Percentiles rank a stretch among this genome's conserved stretches.
Conservation (phyloP, 2,797 vertebrate species). For the Lepus oiostolus region DNA sequence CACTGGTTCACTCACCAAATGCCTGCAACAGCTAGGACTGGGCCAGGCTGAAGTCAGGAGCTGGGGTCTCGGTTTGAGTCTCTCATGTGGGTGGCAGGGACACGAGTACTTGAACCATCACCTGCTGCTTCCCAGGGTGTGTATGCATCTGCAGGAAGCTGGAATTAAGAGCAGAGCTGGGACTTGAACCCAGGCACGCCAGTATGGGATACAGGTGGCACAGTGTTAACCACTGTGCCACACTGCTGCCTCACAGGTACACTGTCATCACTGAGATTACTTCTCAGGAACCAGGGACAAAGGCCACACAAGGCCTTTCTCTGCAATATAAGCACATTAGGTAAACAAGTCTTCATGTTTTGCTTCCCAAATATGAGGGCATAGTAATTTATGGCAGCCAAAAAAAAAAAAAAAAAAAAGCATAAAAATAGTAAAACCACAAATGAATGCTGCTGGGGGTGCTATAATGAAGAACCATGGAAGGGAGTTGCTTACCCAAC, state of each 20-base stretch:
- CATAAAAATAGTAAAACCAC: not conserved
- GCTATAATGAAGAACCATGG: not conserved
- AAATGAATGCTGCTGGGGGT: not conserved
- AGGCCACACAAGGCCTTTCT: not conserved
- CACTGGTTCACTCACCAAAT: too few relatives aligned
- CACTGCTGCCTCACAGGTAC: not conserved
- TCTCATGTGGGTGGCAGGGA: too few relatives aligned
- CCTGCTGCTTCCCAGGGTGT: too few relatives aligned
- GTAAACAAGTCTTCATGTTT: not conserved
- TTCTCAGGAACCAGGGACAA: not conserved
- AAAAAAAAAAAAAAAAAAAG: not conserved
- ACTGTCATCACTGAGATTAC: not conserved
- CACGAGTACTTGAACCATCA: too few relatives aligned
- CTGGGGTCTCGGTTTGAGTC: too few relatives aligned
- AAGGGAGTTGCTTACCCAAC: not conserved
- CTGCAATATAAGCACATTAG: not conserved
- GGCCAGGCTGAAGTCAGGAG: too few relatives aligned
- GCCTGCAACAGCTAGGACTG: too few relatives aligned
- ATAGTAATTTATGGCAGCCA: not conserved
- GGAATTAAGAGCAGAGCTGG: too few relatives aligned
- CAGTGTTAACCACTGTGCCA: too few relatives aligned
- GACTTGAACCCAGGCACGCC: too few relatives aligned
- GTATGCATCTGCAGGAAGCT: too few relatives aligned
- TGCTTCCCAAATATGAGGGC: not conserved
- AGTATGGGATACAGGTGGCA: too few relatives aligned